phyloP scores from a whole-genome alignment of 2,888 invertebrate genomes.

The Rotaria sp. region DNA sequence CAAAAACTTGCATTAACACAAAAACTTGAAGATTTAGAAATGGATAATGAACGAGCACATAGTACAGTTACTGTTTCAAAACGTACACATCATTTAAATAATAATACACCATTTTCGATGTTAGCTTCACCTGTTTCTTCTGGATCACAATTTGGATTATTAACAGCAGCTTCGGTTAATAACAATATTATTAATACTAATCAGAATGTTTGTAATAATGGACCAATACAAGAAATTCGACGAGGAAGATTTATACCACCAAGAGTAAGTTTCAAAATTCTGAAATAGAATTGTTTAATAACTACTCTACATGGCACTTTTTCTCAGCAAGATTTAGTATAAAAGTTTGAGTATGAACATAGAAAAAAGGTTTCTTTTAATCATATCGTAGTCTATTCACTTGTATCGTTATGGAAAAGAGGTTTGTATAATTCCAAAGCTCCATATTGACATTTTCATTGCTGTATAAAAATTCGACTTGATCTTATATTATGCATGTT shows the following conservation, averaged over 20 bases:
- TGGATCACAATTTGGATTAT: background rate
- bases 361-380: background rate
- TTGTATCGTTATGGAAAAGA: background rate
- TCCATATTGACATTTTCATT: background rate
- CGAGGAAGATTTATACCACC: constrained; percentile 23
- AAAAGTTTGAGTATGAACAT: background rate
- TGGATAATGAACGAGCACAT: constrained; percentile 38
- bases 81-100: background rate
- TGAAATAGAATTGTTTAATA: no score
- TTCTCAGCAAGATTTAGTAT: background rate
- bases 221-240: background rate
- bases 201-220: background rate
- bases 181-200: background rate
- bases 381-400: background rate
- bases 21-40: constrained; percentile 68
- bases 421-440: background rate
- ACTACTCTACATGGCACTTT: background rate
- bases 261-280: background rate
- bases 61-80: background rate
- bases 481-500: background rate
- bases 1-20: constrained; percentile 92
- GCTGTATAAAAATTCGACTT: background rate
- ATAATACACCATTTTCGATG: background rate
- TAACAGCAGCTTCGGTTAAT: background rate
- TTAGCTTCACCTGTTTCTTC: background rate